phyloP scores from a whole-genome alignment of 2,797 vertebrate genomes.

The Sebastes hubbsi region DNA sequence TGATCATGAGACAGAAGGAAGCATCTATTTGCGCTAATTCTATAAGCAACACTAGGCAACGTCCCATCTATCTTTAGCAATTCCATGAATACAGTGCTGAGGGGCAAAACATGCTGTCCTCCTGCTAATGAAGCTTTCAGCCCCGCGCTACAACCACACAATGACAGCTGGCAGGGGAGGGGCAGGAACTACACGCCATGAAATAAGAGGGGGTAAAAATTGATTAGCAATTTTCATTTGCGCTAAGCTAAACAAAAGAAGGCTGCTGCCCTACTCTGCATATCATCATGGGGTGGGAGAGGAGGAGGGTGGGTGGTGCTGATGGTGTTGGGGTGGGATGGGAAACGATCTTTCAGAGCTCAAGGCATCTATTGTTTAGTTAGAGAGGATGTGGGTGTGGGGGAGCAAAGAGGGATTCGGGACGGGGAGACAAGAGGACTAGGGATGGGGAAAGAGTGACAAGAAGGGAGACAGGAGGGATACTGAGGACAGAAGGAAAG shows the following conservation, averaged over 20 bases:
- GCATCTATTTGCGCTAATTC: slow-evolving; percentile 48
- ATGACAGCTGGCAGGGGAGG: slow-evolving; percentile 95
- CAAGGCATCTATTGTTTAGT: slow-evolving; percentile 71
- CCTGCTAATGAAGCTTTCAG: slow-evolving; percentile 96
- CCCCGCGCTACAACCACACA: slow-evolving; percentile 93
- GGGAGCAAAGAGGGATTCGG: slow-evolving; percentile 32
- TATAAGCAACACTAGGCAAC: slow-evolving; percentile 56
- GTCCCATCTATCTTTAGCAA: slow-evolving; percentile 74
- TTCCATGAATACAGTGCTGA: slow-evolving; percentile 86
- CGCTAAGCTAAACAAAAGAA: slow-evolving; percentile 89
- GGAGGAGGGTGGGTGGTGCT: slow-evolving; percentile 55
- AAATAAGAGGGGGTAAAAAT: slow-evolving; percentile 94
- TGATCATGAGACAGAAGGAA: slow-evolving; percentile 15
- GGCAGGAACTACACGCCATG: slow-evolving; percentile 92
- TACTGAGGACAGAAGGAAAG: slow-evolving; percentile 9
- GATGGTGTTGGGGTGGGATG: slow-evolving; percentile 61
- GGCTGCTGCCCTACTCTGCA: slow-evolving; percentile 82
- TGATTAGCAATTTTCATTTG: slow-evolving; percentile 93
- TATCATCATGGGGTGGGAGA: slow-evolving; percentile 77
- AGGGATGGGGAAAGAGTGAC: slow-evolving; percentile 15
- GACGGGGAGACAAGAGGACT: slow-evolving; percentile 20
- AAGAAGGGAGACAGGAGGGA: slow-evolving; percentile 26
- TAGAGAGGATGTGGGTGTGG: slow-evolving; percentile 62
- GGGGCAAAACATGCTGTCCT: slow-evolving; percentile 90
- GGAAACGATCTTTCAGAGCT: slow-evolving; percentile 71